Base-by-base conservation (phyloP, 2,113 vertebrate genomes). In the Scartelaos histophorus region DNA sequence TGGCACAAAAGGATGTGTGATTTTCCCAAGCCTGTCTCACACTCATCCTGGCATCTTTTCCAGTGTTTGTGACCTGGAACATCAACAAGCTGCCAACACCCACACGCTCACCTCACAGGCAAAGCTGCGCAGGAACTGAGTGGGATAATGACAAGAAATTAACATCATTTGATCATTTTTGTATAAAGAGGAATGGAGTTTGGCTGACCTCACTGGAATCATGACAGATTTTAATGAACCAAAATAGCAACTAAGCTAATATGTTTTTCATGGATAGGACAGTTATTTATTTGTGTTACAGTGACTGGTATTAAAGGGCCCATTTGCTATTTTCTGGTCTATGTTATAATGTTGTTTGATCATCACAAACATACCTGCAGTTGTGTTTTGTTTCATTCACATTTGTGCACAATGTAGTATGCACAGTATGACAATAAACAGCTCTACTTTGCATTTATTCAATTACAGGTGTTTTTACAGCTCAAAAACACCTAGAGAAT, bases 41-140 rank as follows among this genome's bases (percentile, higher is more conserved):
- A 43, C 35, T 43, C 19, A 65, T 43, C 9, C 38, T 43, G 38
- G 38, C 38, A 43, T 43, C 38, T 43, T 43, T 43, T 43, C 38
- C 38, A 29, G 38, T 43, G 16, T 43, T 5, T 58, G 56, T 60
- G 57, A 60, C 24, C 38, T 65, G 61, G 35, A 35, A 65, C 16
- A 1, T 43, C 16, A 43, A 38, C 61, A 35, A 21, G 57, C 16
- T 7, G 60, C 60, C 38, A 17, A 13, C 22, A 67, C 73, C 64
- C 74, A 65, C 19, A 35, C n/a, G n/a, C 35, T n/a, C 38, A 65
- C 38, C 38, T 65, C 29, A 65, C 19, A 65, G 19, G 35, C 38
- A 65, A 7, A 62, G 15, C 5, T n/a, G 2, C n/a, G 16, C n/a
- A 17, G 25, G 5, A 9, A 34, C 24, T 19, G 19, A 54, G 19